phyloP scores from a whole-genome alignment of 53 echinoderm and acorn worm species.

The Apostichopus leukothele region DNA sequence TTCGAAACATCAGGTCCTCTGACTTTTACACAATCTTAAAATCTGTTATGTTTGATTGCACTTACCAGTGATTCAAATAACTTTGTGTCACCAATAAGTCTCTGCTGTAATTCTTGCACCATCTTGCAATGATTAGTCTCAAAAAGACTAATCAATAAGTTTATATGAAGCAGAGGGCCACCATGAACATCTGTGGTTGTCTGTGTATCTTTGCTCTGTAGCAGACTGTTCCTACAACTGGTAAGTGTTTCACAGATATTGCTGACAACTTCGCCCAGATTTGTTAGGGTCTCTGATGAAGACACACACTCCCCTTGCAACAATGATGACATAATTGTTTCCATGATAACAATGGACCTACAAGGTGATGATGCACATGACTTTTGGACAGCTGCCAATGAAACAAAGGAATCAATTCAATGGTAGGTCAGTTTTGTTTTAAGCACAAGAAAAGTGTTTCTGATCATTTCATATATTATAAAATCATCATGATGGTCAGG shows the following conservation, averaged over 20 bases:
- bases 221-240: not conserved
- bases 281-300: not conserved
- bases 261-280: not conserved
- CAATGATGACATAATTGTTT: not conserved
- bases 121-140: not conserved
- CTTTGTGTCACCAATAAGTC: not conserved
- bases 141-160: not conserved
- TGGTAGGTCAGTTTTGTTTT: too few relatives aligned
- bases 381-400: too few relatives aligned
- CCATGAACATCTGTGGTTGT: not conserved
- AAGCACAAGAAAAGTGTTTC: too few relatives aligned
- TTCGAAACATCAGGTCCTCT: too few relatives aligned
- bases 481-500: too few relatives aligned
- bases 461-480: too few relatives aligned
- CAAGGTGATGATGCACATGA: too few relatives aligned
- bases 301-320: not conserved
- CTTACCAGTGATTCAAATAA: constrained; percentile 15
- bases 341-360: not conserved
- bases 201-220: not conserved
- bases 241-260: not conserved
- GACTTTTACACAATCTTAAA: too few relatives aligned
- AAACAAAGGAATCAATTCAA: too few relatives aligned
- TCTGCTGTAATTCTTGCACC: not conserved
- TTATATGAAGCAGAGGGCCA: not conserved
- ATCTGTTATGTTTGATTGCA: not conserved